Evolutionary conservation across 2,888 invertebrate genomes (phyloP).

Genomic region (Brachyptera risi): DNA sequence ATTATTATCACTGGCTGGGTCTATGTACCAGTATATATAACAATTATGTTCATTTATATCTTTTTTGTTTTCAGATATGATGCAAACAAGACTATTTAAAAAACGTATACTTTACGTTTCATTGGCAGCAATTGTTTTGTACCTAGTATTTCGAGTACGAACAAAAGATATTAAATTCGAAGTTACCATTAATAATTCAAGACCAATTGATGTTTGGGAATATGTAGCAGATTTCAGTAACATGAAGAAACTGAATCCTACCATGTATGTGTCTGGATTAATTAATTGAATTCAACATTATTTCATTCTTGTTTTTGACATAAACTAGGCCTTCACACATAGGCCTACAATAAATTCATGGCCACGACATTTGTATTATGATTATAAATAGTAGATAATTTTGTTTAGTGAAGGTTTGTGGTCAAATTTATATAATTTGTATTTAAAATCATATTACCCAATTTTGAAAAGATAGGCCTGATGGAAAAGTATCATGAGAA

Average conservation of each 20-base stretch:
- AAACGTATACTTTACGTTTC: constrained; percentile 23
- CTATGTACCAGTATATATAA: too few relatives aligned
- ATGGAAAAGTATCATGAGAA: neutral
- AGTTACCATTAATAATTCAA: constrained; percentile 50
- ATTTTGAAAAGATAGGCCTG: neutral
- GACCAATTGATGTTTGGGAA: constrained; percentile 63
- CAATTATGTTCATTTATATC: too few relatives aligned
- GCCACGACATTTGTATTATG: too few relatives aligned
- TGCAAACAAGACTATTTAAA: constrained; percentile 5
- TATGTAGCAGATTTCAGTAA: constrained; percentile 72
- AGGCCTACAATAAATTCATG: too few relatives aligned
- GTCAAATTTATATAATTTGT: neutral
- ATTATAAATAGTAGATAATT: too few relatives aligned
- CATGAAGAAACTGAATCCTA: constrained; percentile 65
- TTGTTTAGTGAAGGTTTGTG: too few relatives aligned
- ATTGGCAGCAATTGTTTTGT: constrained; percentile 21
- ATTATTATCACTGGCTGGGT: too few relatives aligned
- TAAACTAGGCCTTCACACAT: too few relatives aligned
- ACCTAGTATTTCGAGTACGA: constrained; percentile 22
- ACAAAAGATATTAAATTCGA: constrained; percentile 40
- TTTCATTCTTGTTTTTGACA: too few relatives aligned
- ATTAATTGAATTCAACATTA: neutral
- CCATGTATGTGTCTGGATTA: constrained; percentile 55
- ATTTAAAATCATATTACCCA: neutral
- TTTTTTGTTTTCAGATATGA: neutral